Evolutionary conservation across 2,113 vertebrate species (phyloP), one percentile per base, ranked within the genome.

Genomic region (Pelvicachromis taeniatus): DNA sequence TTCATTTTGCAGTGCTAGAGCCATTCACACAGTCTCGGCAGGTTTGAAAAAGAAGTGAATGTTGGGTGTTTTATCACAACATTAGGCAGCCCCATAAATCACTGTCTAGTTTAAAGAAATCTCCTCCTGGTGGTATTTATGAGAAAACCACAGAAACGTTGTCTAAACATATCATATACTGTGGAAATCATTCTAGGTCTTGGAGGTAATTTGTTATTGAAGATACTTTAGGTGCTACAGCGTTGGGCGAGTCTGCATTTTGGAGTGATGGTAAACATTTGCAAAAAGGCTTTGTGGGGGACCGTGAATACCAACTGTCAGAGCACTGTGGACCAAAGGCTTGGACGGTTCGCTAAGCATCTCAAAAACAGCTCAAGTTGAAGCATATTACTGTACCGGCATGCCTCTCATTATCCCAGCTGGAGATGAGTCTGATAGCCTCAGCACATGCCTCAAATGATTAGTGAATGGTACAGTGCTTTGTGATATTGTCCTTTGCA

Each of bases 361-460:
- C 75, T 16, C 78, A 77, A 16, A 87, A 80, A 29, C 65, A 53
- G 58, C 82, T 85, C n/a, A n/a, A 59, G n/a, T 21, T 63, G 78
- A 68, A 84, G 21, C 58, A 68, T 86, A 50, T 48, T 35, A 75
- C 68, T 50, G 68, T 75, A 88, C 83, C 82, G 83, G 56, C 88
- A 61, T 50, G 40, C 38, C 82, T 83, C 89, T 93, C 89, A 90
- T 92, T 93, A 92, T 90, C 85, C 86, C 91, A 91, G 83, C 90
- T 79, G 81, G 85, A 85, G 86, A 17, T 8, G 77, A 77, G 83
- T 89, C 82, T 92, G 91, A 91, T 86, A 90, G 85, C 88, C 68
- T 35, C 80, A 59, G 78, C 45, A 55, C 59, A 81, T 81, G 82
- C 87, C 82, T 91, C 90, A 59, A 14, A 81, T 92, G 86, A 91